These are phyloP conservation scores for Diacarnus erythraeanus DNA, from an alignment of 37 sponge, comb jelly and placozoan genomes.

Conservation along the genomic window DNA sequence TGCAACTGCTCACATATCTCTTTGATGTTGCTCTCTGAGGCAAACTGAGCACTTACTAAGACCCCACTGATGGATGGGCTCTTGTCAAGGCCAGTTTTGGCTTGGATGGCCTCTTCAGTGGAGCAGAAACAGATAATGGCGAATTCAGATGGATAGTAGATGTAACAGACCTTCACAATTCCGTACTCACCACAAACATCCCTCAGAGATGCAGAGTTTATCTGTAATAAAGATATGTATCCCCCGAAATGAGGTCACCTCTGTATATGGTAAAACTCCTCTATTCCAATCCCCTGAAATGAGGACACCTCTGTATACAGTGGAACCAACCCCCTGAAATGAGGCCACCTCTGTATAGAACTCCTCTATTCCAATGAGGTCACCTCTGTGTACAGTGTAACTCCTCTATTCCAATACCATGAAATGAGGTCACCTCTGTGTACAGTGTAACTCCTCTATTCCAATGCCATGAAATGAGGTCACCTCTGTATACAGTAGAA, in stretches of 20 bases:
- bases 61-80: conserved; percentile 44
- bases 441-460: too few relatives aligned
- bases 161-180: conserved; percentile 11
- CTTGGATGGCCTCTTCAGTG: conserved; percentile 39
- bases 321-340: background rate
- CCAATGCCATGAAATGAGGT: too few relatives aligned
- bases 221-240: conserved; percentile 14
- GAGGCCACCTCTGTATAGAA: background rate
- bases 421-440: too few relatives aligned
- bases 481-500: too few relatives aligned
- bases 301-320: too few relatives aligned
- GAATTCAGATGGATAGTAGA: conserved; percentile 10
- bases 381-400: too few relatives aligned
- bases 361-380: too few relatives aligned
- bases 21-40: conserved; percentile 40
- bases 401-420: too few relatives aligned
- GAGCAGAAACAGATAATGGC: conserved; percentile 44
- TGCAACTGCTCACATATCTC: conserved; percentile 29
- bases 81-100: conserved; percentile 55
- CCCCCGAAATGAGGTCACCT: too few relatives aligned
- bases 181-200: conserved; percentile 63
- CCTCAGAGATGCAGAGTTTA: conserved; percentile 37
- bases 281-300: background rate
- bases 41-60: conserved; percentile 29
- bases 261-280: background rate